Evolutionary conservation across 2,888 invertebrate genomes (phyloP).

Genomic region (Cerceris rybyensis): DNA sequence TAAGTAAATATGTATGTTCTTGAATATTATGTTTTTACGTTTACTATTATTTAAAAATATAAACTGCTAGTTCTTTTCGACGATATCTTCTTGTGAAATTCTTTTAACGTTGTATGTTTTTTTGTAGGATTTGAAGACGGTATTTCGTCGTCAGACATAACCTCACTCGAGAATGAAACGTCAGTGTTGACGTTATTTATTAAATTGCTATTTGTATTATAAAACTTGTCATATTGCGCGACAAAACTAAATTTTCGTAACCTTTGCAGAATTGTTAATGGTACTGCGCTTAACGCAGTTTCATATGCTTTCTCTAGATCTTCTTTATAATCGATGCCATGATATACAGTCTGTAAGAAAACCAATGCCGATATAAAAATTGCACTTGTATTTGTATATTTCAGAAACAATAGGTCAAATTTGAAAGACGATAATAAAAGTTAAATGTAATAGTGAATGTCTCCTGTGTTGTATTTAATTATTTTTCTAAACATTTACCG

Average conservation of each 20-base stretch:
- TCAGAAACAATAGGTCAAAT: no score
- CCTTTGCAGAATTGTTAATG: conserved; percentile 55
- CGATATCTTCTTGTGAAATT: conserved; percentile 8
- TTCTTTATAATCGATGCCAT: conserved; percentile 25
- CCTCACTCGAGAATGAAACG: background rate
- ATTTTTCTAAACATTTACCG: conserved; percentile 20
- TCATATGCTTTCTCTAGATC: conserved; percentile 26
- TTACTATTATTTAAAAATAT: background rate
- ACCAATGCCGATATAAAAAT: background rate
- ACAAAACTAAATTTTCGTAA: conserved; percentile 52
- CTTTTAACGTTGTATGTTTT: background rate
- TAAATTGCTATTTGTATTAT: conserved; percentile 11
- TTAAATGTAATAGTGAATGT: no score
- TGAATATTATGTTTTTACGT: no score
- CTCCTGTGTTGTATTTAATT: background rate
- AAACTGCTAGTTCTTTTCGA: background rate
- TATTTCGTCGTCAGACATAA: conserved; percentile 25
- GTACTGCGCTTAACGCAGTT: conserved; percentile 44
- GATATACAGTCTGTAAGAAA: conserved; percentile 36
- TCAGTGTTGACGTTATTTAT: background rate
- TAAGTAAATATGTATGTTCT: no score
- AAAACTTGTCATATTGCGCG: conserved; percentile 8
- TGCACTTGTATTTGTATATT: background rate
- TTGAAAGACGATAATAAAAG: no score
- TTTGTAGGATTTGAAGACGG: background rate